phyloP scores from a whole-genome alignment of 2,113 vertebrate genomes.

The Nymphicus hollandicus region DNA sequence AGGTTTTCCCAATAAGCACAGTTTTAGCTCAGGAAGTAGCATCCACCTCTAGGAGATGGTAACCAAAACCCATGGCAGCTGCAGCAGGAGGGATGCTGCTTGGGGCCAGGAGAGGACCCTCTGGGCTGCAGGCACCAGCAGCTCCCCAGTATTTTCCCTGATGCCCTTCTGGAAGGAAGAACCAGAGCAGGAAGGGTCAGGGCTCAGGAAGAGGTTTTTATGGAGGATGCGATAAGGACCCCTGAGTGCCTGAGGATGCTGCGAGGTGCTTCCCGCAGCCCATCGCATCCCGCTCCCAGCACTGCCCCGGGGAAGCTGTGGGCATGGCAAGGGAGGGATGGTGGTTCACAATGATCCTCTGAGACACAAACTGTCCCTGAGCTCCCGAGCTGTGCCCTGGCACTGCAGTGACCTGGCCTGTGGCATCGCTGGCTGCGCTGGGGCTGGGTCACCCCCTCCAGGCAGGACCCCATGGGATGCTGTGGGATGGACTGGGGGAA shows the following conservation, averaged over 20 bases:
- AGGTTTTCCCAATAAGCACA: neutral
- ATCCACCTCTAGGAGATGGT: neutral
- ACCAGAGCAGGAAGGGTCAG: neutral
- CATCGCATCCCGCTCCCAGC: neutral
- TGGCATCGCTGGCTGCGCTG: accelerated
- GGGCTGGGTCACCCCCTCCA: neutral
- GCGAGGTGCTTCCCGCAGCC: neutral
- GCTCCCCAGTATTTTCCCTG: neutral
- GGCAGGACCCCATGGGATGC: neutral
- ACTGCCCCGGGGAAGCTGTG: accelerated
- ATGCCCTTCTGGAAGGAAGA: neutral
- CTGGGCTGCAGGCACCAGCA: neutral
- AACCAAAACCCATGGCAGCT: neutral
- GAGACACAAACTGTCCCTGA: neutral
- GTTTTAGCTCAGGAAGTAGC: neutral
- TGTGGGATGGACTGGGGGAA: neutral
- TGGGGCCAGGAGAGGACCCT: neutral
- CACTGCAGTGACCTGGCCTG: neutral
- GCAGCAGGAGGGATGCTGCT: neutral
- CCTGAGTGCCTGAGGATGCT: neutral
- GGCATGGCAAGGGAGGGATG: neutral
- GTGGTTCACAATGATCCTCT: neutral
- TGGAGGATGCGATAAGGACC: neutral
- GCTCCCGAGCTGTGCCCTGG: neutral
- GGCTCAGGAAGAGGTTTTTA: neutral